Evolutionary conservation across 2,888 invertebrate genomes (phyloP), one percentile per base, ranked within the genome.

Genomic region (Lasius fuliginosus): DNA sequence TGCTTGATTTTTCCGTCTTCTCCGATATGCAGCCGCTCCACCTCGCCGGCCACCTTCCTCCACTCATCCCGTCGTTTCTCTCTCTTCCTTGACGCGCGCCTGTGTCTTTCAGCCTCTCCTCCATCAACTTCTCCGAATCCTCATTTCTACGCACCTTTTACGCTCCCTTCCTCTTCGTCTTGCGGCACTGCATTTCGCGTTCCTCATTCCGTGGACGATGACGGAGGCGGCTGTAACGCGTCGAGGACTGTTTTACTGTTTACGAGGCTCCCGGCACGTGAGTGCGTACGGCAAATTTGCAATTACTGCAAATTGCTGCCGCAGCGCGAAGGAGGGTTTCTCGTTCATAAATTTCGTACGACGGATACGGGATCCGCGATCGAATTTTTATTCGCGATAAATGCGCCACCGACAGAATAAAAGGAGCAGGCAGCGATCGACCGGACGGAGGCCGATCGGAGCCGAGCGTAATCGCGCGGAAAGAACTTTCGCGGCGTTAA

Each of bases 1-100:
- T 88, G 88, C 86, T 87, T 79, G 85, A 89, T 90, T 90, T 90
- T 87, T 89, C 89, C 88, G 86, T 90, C 90, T 83, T 81, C 88
- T 83, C 81, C 62, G 86, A 84, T 84, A 65, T 83, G 79, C 84
- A 36, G 79, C 23, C 74, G 42, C 36, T 64, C 18, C 49, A n/a
- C 8, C n/a, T 23, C 15, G 18, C 53, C 23, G 36, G 18, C 15
- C 53, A 71, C 49, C 71, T 46, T 42, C 62, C 56, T 46, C n/a
- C 40, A 30, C 30, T 23, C 18, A 30, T 53, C 36, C 36, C 18
- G 53, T 56, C 9, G 23, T n/a, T 23, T 65, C 27, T 77, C 83
- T 46, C 68, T 56, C 58, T 65, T 67, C 12, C 33, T 56, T 27
- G 36, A 73, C 12, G 75, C 60, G 40, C 15, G 30, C 18, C 64